Percentiles rank a stretch among this genome's conserved stretches.
phyloP scores from a whole-genome alignment of 2,888 invertebrate genomes.

The Zonitis immaculata region DNA sequence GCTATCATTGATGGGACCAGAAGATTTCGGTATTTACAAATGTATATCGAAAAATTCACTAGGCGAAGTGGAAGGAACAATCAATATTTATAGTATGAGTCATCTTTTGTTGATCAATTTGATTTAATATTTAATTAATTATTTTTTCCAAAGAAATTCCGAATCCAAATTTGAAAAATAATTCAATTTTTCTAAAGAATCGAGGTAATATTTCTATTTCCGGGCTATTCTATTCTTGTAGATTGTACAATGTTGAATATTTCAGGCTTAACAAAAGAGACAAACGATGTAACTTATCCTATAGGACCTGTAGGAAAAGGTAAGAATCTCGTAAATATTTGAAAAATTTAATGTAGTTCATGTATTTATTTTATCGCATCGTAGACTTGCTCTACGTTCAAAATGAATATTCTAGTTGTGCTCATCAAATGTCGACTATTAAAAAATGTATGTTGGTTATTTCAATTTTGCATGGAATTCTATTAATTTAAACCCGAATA shows the following conservation, averaged over 20 bases:
- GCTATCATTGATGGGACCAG: slow-evolving; percentile 54
- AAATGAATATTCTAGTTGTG: slow-evolving; percentile 32
- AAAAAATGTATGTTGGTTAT: slow-evolving; percentile 16
- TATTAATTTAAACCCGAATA: slow-evolving; percentile 17
- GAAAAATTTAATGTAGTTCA: slow-evolving; percentile 18
- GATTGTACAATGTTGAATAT: slow-evolving; percentile 1
- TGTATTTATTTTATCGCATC: slow-evolving; percentile 25
- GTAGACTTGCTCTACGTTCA: slow-evolving; percentile 32
- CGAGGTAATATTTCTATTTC: slow-evolving; percentile 8
- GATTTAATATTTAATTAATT: no score
- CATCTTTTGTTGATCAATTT: no score
- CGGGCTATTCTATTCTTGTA: no score
- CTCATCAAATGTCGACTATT: slow-evolving; percentile 20
- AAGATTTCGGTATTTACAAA: slow-evolving; percentile 64
- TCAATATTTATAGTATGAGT: slow-evolving; percentile 69
- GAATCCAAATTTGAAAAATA: slow-evolving; percentile 15
- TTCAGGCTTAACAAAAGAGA: slow-evolving; percentile 21
- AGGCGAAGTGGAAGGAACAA: slow-evolving; percentile 68
- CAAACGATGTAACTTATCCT: slow-evolving; percentile 24
- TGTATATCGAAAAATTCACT: slow-evolving; percentile 71
- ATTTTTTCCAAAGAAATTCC: slow-evolving; percentile 22
- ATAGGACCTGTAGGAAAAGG: slow-evolving; percentile 25
- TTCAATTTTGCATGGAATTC: slow-evolving; percentile 16
- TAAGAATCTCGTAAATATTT: slow-evolving; percentile 24
- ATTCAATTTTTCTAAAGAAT: slow-evolving; percentile 11